phyloP scores from a whole-genome alignment of 2,113 vertebrate species.

The Pionites leucogaster region DNA sequence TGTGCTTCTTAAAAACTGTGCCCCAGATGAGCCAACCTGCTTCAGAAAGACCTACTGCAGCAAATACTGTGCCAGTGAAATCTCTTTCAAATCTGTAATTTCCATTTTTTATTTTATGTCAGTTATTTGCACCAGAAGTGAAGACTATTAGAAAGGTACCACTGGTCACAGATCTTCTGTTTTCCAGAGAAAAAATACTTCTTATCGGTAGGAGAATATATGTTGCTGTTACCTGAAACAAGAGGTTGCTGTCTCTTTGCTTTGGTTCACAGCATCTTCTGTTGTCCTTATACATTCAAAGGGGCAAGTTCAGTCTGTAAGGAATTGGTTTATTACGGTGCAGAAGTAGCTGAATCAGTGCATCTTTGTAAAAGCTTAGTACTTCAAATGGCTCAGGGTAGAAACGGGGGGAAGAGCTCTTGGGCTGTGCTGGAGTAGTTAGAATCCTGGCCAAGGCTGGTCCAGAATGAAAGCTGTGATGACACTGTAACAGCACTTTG shows the following conservation, averaged over 20 bases:
- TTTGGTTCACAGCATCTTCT: slow-evolving; percentile 13
- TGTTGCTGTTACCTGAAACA: slow-evolving; percentile 27
- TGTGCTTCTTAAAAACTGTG: background rate
- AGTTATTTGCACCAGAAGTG: slow-evolving; percentile 37
- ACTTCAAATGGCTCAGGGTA: background rate
- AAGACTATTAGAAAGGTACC: slow-evolving; percentile 38
- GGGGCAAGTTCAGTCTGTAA: background rate
- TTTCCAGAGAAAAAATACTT: slow-evolving; percentile 44
- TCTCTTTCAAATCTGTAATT: slow-evolving; percentile 23
- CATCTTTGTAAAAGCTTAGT: background rate
- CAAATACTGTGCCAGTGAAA: background rate
- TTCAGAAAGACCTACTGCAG: background rate
- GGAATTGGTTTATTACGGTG: background rate
- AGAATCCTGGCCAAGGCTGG: background rate
- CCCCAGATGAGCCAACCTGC: background rate
- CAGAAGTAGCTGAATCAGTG: background rate
- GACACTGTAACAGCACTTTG: background rate
- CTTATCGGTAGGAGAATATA: background rate
- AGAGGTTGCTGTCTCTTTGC: background rate
- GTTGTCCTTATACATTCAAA: background rate
- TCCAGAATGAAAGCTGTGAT: background rate
- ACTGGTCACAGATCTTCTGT: slow-evolving; percentile 12
- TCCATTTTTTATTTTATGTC: slow-evolving; percentile 30
- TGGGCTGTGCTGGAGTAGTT: background rate
- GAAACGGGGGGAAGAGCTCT: background rate